Percentiles rank a stretch among this genome's conserved stretches.
phyloP scores from a whole-genome alignment of 2,113 vertebrate genomes.

The Sula dactylatra region DNA sequence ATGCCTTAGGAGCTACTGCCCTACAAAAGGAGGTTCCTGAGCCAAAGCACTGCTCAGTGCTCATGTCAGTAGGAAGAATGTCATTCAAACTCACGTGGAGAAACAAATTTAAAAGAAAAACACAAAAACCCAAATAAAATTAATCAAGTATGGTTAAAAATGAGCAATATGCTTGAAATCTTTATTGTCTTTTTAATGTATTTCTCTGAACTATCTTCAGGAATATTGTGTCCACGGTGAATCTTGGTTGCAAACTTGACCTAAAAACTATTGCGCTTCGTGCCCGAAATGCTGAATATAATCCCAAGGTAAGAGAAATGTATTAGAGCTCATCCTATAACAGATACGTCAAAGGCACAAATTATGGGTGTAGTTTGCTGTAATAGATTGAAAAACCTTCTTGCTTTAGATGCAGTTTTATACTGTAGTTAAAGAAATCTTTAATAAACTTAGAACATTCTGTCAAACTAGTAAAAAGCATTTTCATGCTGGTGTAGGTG shows the following conservation, averaged over 20 bases:
- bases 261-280: slow-evolving; percentile 97
- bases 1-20: background rate
- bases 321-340: background rate
- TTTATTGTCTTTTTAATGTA: background rate
- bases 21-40: background rate
- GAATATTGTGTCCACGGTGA: slow-evolving; percentile 98
- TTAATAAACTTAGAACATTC: background rate
- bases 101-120: background rate
- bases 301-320: slow-evolving; percentile 89
- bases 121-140: background rate
- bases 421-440: background rate
- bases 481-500: background rate
- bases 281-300: slow-evolving; percentile 98
- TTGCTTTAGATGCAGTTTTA: background rate
- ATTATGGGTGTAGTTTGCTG: background rate
- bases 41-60: background rate
- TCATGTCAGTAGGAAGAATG: background rate
- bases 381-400: background rate
- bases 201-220: slow-evolving; percentile 70
- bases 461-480: background rate
- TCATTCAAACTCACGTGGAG: background rate
- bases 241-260: slow-evolving; percentile 98
- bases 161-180: background rate
- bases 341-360: background rate
- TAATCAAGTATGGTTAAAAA: background rate